Evolutionary conservation across 2,797 vertebrate species (phyloP).

Genomic region (Bradypus variegatus): DNA sequence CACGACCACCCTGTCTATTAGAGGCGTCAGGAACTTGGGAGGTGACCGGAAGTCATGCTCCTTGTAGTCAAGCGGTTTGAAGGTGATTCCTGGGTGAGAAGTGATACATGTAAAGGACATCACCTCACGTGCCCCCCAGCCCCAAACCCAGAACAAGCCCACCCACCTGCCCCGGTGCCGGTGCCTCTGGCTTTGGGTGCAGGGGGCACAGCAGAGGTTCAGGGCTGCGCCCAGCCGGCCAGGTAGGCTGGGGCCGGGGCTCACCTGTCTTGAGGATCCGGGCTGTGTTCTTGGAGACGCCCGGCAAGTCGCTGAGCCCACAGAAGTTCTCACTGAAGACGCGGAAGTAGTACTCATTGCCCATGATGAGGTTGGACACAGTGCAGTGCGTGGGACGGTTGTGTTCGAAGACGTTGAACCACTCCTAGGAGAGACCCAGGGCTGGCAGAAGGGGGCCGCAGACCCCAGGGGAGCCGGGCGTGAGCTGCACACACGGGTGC

Average conservation of each 20-base stretch:
- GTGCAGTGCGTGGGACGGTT: conserved; percentile 85
- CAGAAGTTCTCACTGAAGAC: conserved; percentile 87
- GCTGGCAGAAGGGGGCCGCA: not conserved
- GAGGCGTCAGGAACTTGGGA: conserved; percentile 84
- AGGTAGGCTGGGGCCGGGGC: accelerated
- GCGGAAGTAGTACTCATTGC: conserved; percentile 88
- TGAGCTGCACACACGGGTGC: not conserved
- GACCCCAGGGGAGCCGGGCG: not conserved
- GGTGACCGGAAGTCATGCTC: conserved; percentile 77
- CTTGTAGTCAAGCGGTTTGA: conserved; percentile 72
- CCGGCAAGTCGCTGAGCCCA: conserved; percentile 81
- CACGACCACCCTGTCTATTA: conserved; percentile 82
- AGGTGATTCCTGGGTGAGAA: conserved; percentile 70
- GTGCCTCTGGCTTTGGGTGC: not conserved
- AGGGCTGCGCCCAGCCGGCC: too few species aligned
- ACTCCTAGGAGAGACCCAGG: conserved; percentile 73
- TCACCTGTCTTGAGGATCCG: conserved; percentile 83
- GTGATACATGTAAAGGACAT: not conserved
- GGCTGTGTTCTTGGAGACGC: conserved; percentile 85
- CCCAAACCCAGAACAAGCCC: not conserved
- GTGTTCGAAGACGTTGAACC: conserved; percentile 89
- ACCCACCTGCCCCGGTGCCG: not conserved
- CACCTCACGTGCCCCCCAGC: not conserved
- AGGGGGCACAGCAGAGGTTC: not conserved
- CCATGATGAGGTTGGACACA: conserved; percentile 88